Base-by-base conservation (phyloP, 2,797 vertebrate species). In the Sebastes flavidus region DNA sequence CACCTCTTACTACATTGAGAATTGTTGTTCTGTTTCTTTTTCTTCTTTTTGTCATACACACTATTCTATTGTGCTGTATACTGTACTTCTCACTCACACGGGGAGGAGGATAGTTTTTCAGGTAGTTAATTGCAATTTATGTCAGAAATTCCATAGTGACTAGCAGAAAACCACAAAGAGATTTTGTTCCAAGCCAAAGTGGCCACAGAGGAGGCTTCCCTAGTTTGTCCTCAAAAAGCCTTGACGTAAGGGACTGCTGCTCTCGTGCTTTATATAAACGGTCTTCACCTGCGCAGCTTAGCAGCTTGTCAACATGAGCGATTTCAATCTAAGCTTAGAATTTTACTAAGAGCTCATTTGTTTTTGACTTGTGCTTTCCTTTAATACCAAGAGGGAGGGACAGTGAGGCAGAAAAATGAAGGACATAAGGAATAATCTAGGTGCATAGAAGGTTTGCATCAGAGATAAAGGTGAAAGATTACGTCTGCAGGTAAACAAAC, bases 71-170 rank as follows among this genome's bases (percentile, higher is more conserved):
- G 54, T 69, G 46, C 59, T 77, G 67, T 76, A 77, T 66, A 69
- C 72, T 81, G 78, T 72, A 81, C 77, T 85, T 87, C 76, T 88
- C 69, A 75, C 80, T 77, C 56, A 29, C 42, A 46, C 1, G 6
- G 62, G 67, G 59, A 87, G 87, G 81, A 78, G 85, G 76, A 76
- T 81, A 78, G 78, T 86, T 91, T 93, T 92, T 83, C 79, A 91
- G 86, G 85, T 93, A 90, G 85, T 91, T 92, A 89, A 91, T 92
- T 91, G 87, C 90, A 91, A 93, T 94, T 94, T 91, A 93, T 90
- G 87, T 87, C 83, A 87, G 79, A 90, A 89, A 92, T 91, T 91
- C 88, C 90, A 85, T 75, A 70, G 82, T 78, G 89, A 83, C 78
- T 58, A 82, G 79, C 76, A 82, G 62, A 85, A 89, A 84, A 84